A percentile compares a stretch with the other conserved stretches of the same genome.
Evolutionary conservation across 2,888 invertebrate species (phyloP).

Genomic region (Gerris lacustris): DNA sequence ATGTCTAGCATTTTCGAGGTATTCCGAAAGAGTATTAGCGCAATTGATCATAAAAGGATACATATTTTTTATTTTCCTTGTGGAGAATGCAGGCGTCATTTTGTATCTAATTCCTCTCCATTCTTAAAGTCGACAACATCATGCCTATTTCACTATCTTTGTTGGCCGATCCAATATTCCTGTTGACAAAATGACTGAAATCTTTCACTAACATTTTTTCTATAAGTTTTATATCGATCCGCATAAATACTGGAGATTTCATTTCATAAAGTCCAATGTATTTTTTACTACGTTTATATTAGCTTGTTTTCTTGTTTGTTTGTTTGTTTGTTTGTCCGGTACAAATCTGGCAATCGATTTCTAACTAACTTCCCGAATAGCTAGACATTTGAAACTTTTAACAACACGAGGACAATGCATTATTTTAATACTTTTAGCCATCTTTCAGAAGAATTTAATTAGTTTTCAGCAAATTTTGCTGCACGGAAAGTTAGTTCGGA

Average conservation of each 20-base stretch:
- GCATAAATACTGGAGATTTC: not conserved
- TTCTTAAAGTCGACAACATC: not conserved
- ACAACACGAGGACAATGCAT: no score
- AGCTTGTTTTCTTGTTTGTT: no score
- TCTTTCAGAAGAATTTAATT: no score
- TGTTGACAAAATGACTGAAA: slow-evolving; percentile 4
- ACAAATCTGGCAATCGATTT: no score
- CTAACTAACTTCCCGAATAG: no score
- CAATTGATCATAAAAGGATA: slow-evolving; percentile 1
- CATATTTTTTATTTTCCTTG: slow-evolving; percentile 8
- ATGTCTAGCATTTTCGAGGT: not conserved
- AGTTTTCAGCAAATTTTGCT: no score
- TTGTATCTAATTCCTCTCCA: slow-evolving; percentile 9
- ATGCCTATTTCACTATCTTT: not conserved
- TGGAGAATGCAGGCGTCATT: not conserved
- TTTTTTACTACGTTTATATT: no score
- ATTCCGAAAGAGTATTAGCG: not conserved
- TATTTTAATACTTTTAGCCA: no score
- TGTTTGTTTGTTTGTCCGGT: no score
- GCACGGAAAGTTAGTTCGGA: no score
- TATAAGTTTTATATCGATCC: not conserved
- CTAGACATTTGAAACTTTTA: no score
- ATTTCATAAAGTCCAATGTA: slow-evolving; percentile 7
- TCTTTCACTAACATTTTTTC: slow-evolving; percentile 11
- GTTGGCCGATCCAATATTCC: not conserved